Conservation (phyloP, 2,113 vertebrate genomes). For the Empidonax alnorum region DNA sequence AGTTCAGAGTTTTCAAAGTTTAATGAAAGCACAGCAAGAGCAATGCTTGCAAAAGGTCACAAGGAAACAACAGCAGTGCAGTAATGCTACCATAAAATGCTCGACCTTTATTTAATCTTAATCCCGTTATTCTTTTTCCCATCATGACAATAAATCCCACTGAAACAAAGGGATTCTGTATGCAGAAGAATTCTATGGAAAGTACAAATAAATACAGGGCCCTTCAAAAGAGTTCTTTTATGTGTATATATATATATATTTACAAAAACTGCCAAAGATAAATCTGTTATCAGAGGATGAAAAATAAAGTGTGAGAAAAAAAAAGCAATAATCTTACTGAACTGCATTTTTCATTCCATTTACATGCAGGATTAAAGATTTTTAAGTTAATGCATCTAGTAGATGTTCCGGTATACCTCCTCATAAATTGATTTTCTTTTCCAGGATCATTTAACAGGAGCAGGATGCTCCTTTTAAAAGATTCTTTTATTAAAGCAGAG, state of each 20-base stretch:
- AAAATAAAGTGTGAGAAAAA: background rate
- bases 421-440: background rate
- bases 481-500: background rate
- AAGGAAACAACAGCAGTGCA: background rate
- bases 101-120: slow-evolving; percentile 24
- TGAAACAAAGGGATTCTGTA: background rate
- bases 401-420: background rate
- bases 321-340: background rate
- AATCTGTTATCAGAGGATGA: background rate
- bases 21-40: slow-evolving; percentile 4
- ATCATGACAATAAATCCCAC: background rate
- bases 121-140: background rate
- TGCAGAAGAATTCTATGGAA: background rate
- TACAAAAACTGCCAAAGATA: background rate
- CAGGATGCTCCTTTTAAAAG: background rate
- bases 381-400: background rate
- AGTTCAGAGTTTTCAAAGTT: background rate
- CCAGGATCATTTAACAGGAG: background rate
- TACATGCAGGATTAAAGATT: slow-evolving; percentile 18
- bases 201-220: background rate
- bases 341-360: background rate
- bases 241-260: accelerated
- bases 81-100: background rate
- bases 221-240: background rate
- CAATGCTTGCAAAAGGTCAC: background rate